Conservation (phyloP, 2,113 vertebrate species). For the Herpetotheres cachinnans region DNA sequence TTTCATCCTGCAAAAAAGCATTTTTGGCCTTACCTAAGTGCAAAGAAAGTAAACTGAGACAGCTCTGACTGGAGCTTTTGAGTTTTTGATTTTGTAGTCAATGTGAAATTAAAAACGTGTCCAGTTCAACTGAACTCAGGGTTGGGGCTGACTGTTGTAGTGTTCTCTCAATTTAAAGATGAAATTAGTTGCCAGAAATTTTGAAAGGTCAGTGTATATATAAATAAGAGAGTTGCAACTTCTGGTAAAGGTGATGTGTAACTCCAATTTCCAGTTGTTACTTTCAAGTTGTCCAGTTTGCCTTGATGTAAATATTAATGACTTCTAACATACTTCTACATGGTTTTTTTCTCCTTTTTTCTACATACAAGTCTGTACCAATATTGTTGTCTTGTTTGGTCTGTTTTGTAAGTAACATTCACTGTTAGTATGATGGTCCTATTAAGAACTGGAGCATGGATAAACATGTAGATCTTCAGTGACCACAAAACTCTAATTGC, state of each 20-base stretch:
- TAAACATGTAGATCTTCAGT: constrained; percentile 22
- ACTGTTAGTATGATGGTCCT: neutral
- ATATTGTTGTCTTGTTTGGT: neutral
- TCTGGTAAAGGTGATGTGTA: neutral
- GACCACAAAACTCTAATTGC: constrained; percentile 8
- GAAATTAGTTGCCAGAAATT: neutral
- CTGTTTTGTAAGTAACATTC: neutral
- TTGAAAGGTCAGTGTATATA: neutral
- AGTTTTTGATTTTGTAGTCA: neutral
- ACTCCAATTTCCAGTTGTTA: neutral
- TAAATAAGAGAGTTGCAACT: neutral
- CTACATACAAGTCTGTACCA: neutral
- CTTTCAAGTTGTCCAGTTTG: neutral
- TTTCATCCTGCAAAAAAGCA: neutral
- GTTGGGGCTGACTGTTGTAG: neutral
- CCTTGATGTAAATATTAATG: neutral
- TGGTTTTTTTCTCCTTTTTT: neutral
- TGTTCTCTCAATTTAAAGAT: neutral
- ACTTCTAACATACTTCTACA: neutral
- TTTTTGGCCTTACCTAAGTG: neutral
- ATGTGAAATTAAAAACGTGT: neutral
- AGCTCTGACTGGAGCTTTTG: neutral
- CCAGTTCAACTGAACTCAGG: neutral
- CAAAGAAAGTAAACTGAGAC: neutral
- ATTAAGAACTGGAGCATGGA: neutral